Base-by-base conservation (phyloP, 2,113 vertebrate genomes). In the Trochalopteron elliotii region DNA sequence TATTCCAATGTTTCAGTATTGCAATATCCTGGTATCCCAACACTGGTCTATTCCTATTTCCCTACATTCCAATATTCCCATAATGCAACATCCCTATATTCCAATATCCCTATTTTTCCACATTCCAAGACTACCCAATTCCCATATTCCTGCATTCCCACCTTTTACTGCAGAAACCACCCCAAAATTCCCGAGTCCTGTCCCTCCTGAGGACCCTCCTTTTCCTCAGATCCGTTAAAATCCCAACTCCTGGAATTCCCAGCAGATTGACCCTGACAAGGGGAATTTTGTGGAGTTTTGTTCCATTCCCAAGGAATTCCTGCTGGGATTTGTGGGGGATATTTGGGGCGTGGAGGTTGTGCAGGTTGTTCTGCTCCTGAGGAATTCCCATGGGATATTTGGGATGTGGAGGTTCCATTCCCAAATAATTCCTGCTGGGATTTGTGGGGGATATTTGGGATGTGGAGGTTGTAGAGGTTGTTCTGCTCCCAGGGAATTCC, bases 181-280 rank as follows among this genome's bases (percentile, higher is more conserved):
- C 25, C 0, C 18, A 10, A 47, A 69, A 53, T 7, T 4, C 12
- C 15, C 0, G 0, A 2, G 6, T 16, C 10, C 37, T 15, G 1
- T 21, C 39, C 11, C 0, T 13, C 19, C 20, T 22, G 47, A 24
- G 23, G 23, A n/a, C 4, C 4, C 61, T 11, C 1, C 1, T 59
- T 63, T 30, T 31, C 50, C 44, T 39, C 1, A 11, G 45, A 13
- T 31, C 31, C 10, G 0, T 49, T 24, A 12, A 57, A 76, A 71
- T 40, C 59, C 72, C 67, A 39, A 27, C 64, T 64, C 83, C 61
- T n/a, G 68, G 80, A 49, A 44, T 44, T 44, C 42, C 42, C 42
- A 44, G 42, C 42, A 44, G 42, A 44, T 16, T 17, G 42, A 44
- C 42, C 19, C 11, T 8, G 25, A 25, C 37, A 35, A 31, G 47